phyloP scores from a whole-genome alignment of 2,113 vertebrate genomes.

The Scopus umbretta region DNA sequence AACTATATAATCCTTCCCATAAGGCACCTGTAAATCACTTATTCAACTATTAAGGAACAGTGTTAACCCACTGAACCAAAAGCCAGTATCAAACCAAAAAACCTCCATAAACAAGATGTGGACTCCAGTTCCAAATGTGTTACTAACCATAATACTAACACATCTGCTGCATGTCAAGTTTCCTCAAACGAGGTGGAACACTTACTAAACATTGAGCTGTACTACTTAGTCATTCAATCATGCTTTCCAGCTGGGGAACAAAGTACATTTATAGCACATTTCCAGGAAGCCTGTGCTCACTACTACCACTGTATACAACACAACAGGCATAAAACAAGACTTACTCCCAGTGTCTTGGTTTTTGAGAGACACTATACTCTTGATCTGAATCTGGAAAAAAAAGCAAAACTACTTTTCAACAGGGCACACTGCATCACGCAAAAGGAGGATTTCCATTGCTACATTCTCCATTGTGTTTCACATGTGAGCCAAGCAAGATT shows the following conservation, averaged over 20 bases:
- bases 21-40: background rate
- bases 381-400: background rate
- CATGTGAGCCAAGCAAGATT: background rate
- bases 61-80: background rate
- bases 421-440: background rate
- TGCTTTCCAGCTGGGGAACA: background rate
- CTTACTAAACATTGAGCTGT: background rate
- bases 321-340: background rate
- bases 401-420: background rate
- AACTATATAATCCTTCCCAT: background rate
- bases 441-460: background rate
- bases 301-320: background rate
- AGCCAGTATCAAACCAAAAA: background rate
- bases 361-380: background rate
- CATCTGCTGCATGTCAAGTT: background rate
- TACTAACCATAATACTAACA: background rate
- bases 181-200: background rate
- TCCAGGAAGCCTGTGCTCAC: background rate
- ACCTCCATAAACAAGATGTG: too few species aligned
- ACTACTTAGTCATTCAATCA: background rate
- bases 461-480: background rate
- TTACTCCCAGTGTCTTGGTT: background rate
- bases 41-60: background rate
- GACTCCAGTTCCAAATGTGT: background rate
- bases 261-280: background rate